A percentile compares a stretch with the other conserved stretches of the same genome.
phyloP scores from a whole-genome alignment of 1,140 invertebrate species.

The Ceratitis capitata region DNA sequence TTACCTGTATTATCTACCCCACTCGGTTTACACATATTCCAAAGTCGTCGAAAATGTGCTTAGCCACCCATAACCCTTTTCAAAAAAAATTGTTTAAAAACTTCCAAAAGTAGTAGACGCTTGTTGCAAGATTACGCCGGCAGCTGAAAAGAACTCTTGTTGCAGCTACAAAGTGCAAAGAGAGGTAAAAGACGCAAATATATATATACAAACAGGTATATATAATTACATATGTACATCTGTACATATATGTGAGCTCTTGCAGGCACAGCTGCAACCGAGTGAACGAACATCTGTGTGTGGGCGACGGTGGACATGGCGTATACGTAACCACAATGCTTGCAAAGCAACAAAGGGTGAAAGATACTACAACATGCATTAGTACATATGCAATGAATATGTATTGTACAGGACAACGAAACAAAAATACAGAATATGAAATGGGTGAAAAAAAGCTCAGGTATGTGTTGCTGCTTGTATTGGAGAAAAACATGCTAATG shows the following conservation, averaged over 20 bases:
- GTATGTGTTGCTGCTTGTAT: not conserved
- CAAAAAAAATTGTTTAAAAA: no score
- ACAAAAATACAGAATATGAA: not conserved
- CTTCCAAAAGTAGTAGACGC: not conserved
- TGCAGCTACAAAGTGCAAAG: not conserved
- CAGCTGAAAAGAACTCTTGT: not conserved
- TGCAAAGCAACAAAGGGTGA: not conserved
- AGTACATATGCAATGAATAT: not conserved
- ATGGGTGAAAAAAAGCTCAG: not conserved
- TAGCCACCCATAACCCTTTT: not conserved
- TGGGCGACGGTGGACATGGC: not conserved
- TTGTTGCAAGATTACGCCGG: slow-evolving; percentile 19
- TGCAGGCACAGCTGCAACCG: not conserved
- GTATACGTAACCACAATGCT: slow-evolving; percentile 19
- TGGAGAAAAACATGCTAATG: not conserved
- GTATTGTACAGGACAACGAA: not conserved
- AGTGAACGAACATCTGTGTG: not conserved
- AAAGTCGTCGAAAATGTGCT: slow-evolving; percentile 22
- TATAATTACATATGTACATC: not conserved
- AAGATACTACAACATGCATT: not conserved
- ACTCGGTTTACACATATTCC: not conserved
- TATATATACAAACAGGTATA: not conserved
- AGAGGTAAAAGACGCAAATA: not conserved
- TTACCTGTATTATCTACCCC: not conserved
- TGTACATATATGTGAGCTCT: not conserved